Conservation (phyloP, 2,888 invertebrate species). For the Nysson spinosus region DNA sequence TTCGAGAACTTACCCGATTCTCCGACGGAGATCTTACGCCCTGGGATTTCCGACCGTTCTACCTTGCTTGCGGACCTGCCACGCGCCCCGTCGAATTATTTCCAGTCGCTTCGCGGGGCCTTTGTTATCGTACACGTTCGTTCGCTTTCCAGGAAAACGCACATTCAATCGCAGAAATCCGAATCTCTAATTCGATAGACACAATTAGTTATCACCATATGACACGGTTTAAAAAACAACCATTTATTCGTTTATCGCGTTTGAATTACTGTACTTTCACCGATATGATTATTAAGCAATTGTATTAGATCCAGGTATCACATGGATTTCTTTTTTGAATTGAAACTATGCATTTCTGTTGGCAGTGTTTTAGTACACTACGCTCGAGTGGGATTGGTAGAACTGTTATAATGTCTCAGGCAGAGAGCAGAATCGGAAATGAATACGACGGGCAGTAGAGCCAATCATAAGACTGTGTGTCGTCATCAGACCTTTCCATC, state of each 20-base stretch:
- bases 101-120: conserved; percentile 29
- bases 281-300: too few species aligned
- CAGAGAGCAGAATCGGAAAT: conserved; percentile 47
- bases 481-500: conserved; percentile 56
- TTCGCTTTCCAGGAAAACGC: conserved; percentile 31
- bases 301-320: too few species aligned
- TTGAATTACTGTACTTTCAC: too few species aligned
- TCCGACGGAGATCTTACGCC: conserved; percentile 48
- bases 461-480: conserved; percentile 25
- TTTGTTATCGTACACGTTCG: conserved; percentile 21
- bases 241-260: too few species aligned
- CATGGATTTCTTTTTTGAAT: too few species aligned
- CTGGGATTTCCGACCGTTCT: conserved; percentile 43
- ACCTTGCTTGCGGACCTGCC: conserved; percentile 30
- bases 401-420: conserved; percentile 17
- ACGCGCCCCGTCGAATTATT: conserved; percentile 49
- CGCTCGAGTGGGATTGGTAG: background rate
- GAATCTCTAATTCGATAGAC: background rate
- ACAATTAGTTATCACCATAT: too few species aligned
- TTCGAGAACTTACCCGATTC: conserved; percentile 70
- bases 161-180: conserved; percentile 29
- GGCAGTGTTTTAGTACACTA: too few species aligned
- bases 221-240: too few species aligned
- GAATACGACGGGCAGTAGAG: conserved; percentile 24
- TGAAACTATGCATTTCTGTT: too few species aligned